phyloP scores from a whole-genome alignment of 2,797 vertebrate genomes.

The Thripadectes ignobilis region DNA sequence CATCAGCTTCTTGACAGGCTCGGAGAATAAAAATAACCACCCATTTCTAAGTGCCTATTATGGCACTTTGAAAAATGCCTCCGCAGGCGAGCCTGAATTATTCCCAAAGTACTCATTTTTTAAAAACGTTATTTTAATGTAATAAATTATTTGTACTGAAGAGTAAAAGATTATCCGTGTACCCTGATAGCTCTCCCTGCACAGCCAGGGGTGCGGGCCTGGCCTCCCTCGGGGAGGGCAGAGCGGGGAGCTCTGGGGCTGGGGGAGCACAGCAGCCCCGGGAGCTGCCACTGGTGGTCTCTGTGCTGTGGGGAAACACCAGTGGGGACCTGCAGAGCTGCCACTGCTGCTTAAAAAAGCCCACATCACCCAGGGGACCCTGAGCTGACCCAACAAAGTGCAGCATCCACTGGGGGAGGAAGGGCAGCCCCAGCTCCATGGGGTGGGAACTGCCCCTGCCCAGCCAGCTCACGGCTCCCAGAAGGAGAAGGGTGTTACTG shows the following conservation, averaged over 20 bases:
- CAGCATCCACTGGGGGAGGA: not conserved
- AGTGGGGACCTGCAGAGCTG: not conserved
- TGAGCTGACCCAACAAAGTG: accelerated
- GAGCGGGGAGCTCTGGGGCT: not conserved
- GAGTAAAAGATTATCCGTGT: conserved; percentile 62
- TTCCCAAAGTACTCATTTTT: conserved; percentile 68
- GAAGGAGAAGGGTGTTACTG: not conserved
- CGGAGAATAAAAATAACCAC: conserved; percentile 71
- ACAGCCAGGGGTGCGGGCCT: not conserved
- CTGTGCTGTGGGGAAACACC: not conserved
- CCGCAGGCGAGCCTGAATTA: conserved; percentile 66
- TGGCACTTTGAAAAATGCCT: conserved; percentile 74
- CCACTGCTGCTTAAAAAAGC: not conserved
- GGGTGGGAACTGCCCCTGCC: not conserved
- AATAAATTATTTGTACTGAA: conserved; percentile 69
- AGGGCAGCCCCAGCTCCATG: not conserved
- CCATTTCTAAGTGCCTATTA: conserved; percentile 75
- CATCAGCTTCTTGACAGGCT: conserved; percentile 71
- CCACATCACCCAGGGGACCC: accelerated
- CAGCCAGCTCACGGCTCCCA: accelerated
- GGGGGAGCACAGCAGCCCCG: not conserved
- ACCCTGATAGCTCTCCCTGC: conserved; percentile 37
- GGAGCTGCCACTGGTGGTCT: not conserved
- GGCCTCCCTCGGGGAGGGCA: not conserved
- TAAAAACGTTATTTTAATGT: conserved; percentile 67